Conservation (phyloP, 2,113 vertebrate species). For the Murina feae region DNA sequence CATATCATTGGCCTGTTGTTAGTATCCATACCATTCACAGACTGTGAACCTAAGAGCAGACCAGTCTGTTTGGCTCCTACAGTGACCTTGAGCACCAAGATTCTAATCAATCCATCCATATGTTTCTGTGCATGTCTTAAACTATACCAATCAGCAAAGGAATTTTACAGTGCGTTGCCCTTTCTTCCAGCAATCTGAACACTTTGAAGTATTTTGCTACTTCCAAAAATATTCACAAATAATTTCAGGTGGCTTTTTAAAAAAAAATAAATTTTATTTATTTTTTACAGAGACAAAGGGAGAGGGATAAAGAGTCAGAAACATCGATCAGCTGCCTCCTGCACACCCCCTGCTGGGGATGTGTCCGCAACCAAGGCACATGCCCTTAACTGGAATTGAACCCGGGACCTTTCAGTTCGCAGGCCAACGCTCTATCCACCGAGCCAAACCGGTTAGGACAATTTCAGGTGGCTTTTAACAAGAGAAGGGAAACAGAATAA, state of each 20-base stretch:
- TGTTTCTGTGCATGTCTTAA: background rate
- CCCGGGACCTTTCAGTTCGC: too few relatives aligned
- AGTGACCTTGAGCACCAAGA: background rate
- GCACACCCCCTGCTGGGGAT: too few relatives aligned
- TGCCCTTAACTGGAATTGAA: too few relatives aligned
- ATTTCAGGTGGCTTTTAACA: background rate
- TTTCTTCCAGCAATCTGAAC: background rate
- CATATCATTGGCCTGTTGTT: background rate
- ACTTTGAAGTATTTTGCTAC: background rate
- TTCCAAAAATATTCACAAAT: background rate
- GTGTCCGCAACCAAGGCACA: too few relatives aligned
- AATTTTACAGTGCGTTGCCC: background rate
- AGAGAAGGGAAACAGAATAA: background rate
- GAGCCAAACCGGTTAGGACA: too few relatives aligned
- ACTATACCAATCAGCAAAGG: background rate
- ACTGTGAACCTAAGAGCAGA: background rate
- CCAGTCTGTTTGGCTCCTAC: background rate
- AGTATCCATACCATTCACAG: background rate
- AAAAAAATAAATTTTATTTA: too few relatives aligned
- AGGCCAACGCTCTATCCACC: too few relatives aligned
- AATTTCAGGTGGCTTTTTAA: background rate
- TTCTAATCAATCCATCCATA: background rate
- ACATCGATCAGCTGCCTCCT: too few relatives aligned
- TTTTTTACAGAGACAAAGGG: too few relatives aligned
- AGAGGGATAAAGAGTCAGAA: too few relatives aligned